Evolutionary conservation across 2,113 vertebrate genomes (phyloP).

Genomic region (Mobula hypostoma): DNA sequence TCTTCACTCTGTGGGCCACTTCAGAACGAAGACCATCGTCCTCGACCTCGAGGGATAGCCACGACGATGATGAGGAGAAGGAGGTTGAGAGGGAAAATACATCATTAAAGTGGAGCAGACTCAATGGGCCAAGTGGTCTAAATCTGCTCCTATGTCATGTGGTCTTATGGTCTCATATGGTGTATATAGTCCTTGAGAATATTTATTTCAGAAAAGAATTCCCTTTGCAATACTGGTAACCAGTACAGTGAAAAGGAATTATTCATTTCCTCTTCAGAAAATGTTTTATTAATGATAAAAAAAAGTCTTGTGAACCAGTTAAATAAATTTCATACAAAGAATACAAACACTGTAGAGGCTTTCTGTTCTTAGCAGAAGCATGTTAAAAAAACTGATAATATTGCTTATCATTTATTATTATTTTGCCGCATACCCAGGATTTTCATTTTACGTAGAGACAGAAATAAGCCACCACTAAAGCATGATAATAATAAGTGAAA

Average conservation of each 20-base stretch:
- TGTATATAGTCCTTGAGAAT: not conserved
- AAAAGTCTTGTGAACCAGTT: not conserved
- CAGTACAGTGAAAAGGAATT: conserved; percentile 34
- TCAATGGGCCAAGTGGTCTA: too few species aligned
- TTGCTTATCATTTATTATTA: not conserved
- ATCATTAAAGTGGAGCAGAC: too few species aligned
- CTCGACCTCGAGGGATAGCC: too few species aligned
- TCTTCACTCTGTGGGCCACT: too few species aligned
- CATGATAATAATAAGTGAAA: not conserved
- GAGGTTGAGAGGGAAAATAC: too few species aligned
- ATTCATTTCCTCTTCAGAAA: conserved; percentile 22
- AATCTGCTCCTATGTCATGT: too few species aligned
- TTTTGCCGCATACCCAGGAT: not conserved
- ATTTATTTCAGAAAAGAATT: conserved; percentile 23
- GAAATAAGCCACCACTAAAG: not conserved
- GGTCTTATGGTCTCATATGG: not conserved
- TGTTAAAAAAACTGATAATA: not conserved
- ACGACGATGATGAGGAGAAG: too few species aligned
- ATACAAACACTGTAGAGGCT: not conserved
- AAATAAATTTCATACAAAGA: conserved; percentile 31
- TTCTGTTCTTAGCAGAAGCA: not conserved
- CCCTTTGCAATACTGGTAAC: conserved; percentile 16
- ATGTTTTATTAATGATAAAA: conserved; percentile 31
- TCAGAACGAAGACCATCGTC: too few species aligned
- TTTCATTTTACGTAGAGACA: not conserved